Percentiles rank a stretch among this genome's conserved stretches.
These are phyloP conservation scores for Calidris pugnax DNA, from an alignment of 2,113 vertebrate genomes.

Conservation along the genomic window DNA sequence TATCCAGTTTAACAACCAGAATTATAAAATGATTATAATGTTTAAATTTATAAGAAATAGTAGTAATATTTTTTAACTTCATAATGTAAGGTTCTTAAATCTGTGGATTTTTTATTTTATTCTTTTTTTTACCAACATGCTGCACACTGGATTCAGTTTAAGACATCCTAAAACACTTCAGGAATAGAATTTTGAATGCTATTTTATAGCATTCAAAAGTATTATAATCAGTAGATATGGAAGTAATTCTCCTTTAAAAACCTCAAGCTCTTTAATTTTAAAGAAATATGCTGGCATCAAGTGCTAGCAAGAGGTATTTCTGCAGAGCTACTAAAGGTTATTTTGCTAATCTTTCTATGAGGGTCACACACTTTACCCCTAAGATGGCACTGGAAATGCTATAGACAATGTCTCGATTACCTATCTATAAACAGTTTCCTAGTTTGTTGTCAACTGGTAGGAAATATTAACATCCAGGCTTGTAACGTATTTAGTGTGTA, in stretches of 20 bases:
- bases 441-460: neutral
- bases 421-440: neutral
- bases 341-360: neutral
- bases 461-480: neutral
- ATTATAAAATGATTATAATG: neutral
- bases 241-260: neutral
- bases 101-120: neutral
- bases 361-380: neutral
- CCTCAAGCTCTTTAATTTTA: neutral
- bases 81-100: neutral
- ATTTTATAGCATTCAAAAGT: neutral
- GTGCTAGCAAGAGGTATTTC: neutral
- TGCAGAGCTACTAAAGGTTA: neutral
- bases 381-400: neutral
- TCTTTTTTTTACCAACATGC: neutral
- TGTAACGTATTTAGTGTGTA: neutral
- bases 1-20: neutral
- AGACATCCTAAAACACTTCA: neutral
- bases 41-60: neutral
- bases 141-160: neutral
- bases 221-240: neutral
- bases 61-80: neutral
- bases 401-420: neutral
- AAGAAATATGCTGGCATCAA: neutral
- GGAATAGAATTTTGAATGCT: neutral